A percentile compares a stretch with the other conserved stretches of the same genome.
phyloP scores from a whole-genome alignment of 2,797 vertebrate species.

The Tympanoctomys barrerae region DNA sequence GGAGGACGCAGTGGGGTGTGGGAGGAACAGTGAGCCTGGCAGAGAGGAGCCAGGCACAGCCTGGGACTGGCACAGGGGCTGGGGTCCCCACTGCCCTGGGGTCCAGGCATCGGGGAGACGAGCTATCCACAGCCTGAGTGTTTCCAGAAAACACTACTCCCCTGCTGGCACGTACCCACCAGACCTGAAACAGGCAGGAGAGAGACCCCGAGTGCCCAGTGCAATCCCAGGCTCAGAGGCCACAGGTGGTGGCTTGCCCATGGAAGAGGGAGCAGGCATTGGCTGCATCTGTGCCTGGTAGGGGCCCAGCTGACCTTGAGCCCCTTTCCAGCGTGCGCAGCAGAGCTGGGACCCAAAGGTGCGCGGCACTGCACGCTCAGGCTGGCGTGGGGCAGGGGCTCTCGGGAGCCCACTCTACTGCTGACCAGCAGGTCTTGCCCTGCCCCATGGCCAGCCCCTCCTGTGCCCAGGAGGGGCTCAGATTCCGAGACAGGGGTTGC shows the following conservation, averaged over 20 bases:
- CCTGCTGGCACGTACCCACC: neutral
- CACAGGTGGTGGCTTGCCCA: neutral
- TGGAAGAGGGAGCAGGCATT: neutral
- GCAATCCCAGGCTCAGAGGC: neutral
- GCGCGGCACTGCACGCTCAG: neutral
- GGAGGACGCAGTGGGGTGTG: neutral
- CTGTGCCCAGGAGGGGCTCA: no score
- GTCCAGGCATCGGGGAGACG: neutral
- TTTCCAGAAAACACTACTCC: neutral
- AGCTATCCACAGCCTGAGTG: neutral
- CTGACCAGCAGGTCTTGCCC: neutral
- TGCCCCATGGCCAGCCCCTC: neutral
- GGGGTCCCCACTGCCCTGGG: accelerated
- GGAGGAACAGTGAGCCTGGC: no score
- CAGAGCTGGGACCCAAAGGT: neutral
- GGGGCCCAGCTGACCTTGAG: neutral
- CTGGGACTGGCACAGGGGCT: neutral
- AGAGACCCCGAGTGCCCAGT: no score
- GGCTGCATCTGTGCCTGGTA: no score
- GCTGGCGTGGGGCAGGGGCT: neutral
- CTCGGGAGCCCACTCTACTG: neutral
- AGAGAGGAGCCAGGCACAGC: no score
- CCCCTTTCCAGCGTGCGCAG: neutral
- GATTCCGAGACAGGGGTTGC: neutral
- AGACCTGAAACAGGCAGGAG: no score